Conservation (phyloP, 1,140 invertebrate genomes). For the Radopholus similis region DNA sequence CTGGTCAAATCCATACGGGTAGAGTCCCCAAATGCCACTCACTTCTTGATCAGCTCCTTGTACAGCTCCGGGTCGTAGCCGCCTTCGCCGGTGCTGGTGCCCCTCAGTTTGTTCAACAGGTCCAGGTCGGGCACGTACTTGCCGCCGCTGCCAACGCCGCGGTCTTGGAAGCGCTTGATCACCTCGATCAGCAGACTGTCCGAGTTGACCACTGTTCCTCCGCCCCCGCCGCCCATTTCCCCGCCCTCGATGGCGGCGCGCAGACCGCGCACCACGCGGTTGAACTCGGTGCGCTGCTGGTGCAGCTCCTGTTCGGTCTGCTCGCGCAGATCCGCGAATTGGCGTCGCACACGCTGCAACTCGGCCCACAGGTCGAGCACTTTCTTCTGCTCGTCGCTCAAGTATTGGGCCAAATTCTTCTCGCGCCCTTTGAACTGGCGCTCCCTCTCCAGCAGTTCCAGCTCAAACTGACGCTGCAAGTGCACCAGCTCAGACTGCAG, state of each 20-base stretch:
- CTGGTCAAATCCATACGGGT: neutral
- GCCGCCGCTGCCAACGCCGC: conserved; percentile 13
- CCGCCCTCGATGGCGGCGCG: conserved; percentile 12
- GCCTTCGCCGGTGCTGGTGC: conserved; percentile 3
- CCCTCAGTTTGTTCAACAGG: conserved; percentile 32
- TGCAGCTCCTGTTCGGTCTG: conserved; percentile 51
- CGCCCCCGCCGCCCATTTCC: neutral
- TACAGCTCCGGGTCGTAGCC: conserved; percentile 49
- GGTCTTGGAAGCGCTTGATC: conserved; percentile 37
- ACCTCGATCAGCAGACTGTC: conserved; percentile 45
- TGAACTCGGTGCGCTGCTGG: conserved; percentile 49
- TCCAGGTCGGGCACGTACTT: conserved; percentile 39
- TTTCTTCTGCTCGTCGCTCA: conserved; percentile 59
- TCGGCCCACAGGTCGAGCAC: conserved; percentile 60
- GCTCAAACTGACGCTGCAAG: conserved; percentile 52
- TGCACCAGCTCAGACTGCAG: conserved; percentile 53
- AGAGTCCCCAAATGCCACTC: neutral
- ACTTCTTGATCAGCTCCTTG: conserved; percentile 59
- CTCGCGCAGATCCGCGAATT: conserved; percentile 51
- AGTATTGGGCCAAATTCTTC: conserved; percentile 59
- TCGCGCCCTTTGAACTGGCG: conserved; percentile 48
- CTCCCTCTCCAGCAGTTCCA: conserved; percentile 54
- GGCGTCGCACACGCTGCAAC: conserved; percentile 55
- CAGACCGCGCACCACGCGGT: conserved; percentile 43
- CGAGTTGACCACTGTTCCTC: conserved; percentile 35